Evolutionary conservation across 2,113 vertebrate species (phyloP).

Genomic region (Python bivittatus): DNA sequence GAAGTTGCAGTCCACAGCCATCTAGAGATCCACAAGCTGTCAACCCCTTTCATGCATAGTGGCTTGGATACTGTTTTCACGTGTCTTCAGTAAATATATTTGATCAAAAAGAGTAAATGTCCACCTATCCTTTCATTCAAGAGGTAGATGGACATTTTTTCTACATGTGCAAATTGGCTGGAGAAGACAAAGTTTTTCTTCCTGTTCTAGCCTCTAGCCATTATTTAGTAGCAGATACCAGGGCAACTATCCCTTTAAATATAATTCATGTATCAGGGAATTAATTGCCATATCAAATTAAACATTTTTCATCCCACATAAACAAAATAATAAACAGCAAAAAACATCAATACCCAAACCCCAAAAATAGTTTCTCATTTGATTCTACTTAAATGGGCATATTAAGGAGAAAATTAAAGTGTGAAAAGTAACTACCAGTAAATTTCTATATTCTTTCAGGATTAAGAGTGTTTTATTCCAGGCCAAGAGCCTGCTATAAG

Average conservation of each 20-base stretch:
- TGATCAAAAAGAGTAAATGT: neutral
- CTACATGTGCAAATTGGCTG: neutral
- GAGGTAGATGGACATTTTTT: neutral
- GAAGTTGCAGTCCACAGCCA: neutral
- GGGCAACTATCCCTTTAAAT: neutral
- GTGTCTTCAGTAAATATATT: neutral
- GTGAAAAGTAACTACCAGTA: neutral
- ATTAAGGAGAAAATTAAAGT: conserved; percentile 23
- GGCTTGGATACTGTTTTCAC: neutral
- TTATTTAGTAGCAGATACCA: neutral
- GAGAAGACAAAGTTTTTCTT: neutral
- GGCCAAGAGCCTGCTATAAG: conserved; percentile 3
- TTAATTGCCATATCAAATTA: neutral
- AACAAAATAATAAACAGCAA: neutral
- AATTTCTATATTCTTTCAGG: conserved; percentile 26
- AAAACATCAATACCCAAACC: neutral
- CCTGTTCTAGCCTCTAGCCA: neutral
- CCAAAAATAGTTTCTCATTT: conserved; percentile 9
- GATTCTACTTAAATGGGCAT: conserved; percentile 8
- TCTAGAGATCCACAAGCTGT: neutral
- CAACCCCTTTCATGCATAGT: neutral
- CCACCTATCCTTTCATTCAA: neutral
- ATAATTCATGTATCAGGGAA: neutral
- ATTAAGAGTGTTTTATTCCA: conserved; percentile 8
- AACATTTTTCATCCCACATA: neutral